Conservation (phyloP, 1,140 invertebrate species). For the Plectrocnemia conspersa region DNA sequence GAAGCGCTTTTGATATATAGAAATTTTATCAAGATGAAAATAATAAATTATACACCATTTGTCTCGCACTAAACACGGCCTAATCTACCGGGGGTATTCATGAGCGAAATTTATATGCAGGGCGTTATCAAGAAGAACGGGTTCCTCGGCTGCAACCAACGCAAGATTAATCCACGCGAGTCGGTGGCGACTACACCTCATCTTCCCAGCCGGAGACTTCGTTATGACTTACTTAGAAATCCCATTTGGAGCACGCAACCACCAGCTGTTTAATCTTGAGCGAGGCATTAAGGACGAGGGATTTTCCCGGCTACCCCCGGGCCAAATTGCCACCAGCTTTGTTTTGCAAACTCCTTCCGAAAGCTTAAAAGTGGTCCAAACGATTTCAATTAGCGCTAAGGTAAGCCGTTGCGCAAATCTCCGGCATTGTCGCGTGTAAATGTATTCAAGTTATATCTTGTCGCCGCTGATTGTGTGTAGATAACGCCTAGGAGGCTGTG, state of each 20-base stretch:
- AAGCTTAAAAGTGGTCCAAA: no score
- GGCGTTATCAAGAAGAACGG: conserved; percentile 1
- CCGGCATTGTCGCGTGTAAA: conserved; percentile 22
- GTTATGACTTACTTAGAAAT: conserved; percentile 17
- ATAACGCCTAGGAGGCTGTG: conserved; percentile 12
- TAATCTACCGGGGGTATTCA: no score
- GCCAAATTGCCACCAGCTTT: neutral
- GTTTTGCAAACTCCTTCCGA: no score
- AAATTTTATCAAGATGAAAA: no score
- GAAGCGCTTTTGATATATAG: no score
- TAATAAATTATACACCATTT: no score
- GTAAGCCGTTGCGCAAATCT: conserved; percentile 1
- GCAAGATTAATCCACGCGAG: conserved; percentile 16
- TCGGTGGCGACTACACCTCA: neutral
- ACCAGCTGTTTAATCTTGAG: neutral
- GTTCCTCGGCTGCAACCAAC: conserved; percentile 7
- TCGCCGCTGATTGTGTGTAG: conserved; percentile 16
- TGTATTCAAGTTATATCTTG: conserved; percentile 20
- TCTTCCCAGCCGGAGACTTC: no score
- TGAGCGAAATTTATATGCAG: no score
- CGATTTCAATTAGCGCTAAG: conserved; percentile 1
- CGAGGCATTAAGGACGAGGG: neutral
- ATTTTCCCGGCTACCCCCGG: neutral
- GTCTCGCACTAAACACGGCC: no score
- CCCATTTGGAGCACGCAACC: conserved; percentile 15